Conservation (phyloP, 1,140 invertebrate genomes). For the Pogonomyrmex barbatus region DNA sequence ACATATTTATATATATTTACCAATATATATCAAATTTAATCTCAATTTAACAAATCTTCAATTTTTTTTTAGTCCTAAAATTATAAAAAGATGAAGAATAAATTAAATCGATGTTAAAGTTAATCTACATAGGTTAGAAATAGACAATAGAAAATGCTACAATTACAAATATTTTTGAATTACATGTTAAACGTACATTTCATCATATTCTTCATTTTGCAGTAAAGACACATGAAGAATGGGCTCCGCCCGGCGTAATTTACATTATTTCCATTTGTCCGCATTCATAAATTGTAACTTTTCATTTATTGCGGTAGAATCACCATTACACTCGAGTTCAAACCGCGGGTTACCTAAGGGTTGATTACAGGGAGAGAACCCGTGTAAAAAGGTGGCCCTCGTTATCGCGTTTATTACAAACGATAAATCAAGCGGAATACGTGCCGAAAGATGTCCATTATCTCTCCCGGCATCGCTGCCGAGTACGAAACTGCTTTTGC, state of each 20-base stretch:
- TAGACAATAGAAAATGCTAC: no score
- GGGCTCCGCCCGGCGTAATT: background rate
- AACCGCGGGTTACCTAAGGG: background rate
- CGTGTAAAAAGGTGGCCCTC: background rate
- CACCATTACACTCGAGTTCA: background rate
- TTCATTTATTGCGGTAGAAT: conserved; percentile 1
- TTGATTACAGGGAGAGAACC: background rate
- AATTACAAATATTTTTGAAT: no score
- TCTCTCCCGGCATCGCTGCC: background rate
- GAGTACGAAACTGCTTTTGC: conserved; percentile 4
- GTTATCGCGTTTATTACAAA: conserved; percentile 16
- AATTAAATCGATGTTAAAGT: no score
- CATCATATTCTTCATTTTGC: background rate
- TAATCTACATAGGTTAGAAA: no score
- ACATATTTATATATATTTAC: no score
- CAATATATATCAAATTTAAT: no score
- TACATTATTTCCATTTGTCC: background rate
- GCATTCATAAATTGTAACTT: conserved; percentile 35
- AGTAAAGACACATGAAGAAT: background rate
- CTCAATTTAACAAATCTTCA: no score
- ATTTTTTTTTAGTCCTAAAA: no score
- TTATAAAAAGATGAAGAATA: no score
- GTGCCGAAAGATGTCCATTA: background rate
- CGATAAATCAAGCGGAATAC: conserved; percentile 8
- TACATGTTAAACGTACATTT: no score